Conservation (phyloP, 2,888 invertebrate species). For the Aricia artaxerxes region DNA sequence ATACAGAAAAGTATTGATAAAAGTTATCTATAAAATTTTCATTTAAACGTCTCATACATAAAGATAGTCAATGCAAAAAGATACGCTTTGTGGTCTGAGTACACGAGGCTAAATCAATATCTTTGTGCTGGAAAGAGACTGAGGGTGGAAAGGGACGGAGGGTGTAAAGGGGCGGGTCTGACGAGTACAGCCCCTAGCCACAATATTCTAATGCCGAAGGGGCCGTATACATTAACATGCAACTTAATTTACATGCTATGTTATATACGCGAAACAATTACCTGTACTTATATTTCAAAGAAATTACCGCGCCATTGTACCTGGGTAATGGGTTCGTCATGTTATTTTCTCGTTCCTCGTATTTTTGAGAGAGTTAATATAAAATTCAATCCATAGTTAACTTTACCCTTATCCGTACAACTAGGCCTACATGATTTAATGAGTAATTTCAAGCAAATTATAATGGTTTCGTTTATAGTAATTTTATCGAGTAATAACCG, state of each 20-base stretch:
- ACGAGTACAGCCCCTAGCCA: conserved; percentile 45
- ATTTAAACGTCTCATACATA: too few species aligned
- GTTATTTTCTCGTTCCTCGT: too few species aligned
- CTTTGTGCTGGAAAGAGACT: conserved; percentile 54
- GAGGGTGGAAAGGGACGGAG: conserved; percentile 53
- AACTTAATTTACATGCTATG: background rate
- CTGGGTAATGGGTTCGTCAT: too few species aligned
- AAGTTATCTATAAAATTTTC: too few species aligned
- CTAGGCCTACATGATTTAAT: background rate
- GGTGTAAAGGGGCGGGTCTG: conserved; percentile 52
- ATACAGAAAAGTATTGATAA: too few species aligned
- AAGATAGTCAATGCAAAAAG: background rate
- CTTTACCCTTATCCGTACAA: background rate
- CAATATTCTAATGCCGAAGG: conserved; percentile 29
- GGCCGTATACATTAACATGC: conserved; percentile 25
- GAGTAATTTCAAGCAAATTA: background rate
- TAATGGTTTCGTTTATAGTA: conserved; percentile 10
- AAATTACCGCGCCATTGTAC: background rate
- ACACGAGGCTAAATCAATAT: conserved; percentile 59
- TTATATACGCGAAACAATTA: conserved; percentile 17
- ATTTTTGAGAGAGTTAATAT: too few species aligned
- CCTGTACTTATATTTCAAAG: conserved; percentile 4
- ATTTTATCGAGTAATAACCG: background rate
- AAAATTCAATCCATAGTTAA: background rate
- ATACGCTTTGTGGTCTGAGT: conserved; percentile 20